These are phyloP conservation scores for Tachina grossa DNA, from an alignment of 2,888 invertebrate genomes.

Conservation along the genomic window DNA sequence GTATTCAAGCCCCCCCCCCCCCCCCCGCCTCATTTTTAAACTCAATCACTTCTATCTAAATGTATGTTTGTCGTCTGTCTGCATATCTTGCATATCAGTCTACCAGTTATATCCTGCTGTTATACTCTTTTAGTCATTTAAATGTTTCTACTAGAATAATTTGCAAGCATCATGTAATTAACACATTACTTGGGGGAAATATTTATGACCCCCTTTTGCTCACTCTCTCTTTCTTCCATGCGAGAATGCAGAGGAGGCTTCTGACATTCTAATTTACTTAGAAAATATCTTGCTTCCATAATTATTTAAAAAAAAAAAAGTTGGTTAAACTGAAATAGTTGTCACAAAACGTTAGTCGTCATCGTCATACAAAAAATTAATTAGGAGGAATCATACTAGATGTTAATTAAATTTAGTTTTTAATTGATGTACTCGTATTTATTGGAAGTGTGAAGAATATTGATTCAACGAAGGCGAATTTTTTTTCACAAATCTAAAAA, in stretches of 20 bases:
- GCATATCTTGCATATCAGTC: constrained; percentile 44
- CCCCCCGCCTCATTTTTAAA: constrained; percentile 28
- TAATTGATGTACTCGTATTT: no score
- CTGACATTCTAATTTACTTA: constrained; percentile 45
- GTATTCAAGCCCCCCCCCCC: neutral
- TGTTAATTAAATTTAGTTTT: no score
- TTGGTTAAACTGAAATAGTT: constrained; percentile 27
- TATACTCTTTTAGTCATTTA: constrained; percentile 30
- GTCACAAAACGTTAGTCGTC: neutral
- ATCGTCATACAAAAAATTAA: neutral
- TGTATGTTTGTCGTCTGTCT: constrained; percentile 39
- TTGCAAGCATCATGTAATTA: constrained; percentile 69
- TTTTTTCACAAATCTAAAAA: no score
- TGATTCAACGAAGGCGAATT: no score
- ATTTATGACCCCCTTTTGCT: constrained; percentile 35
- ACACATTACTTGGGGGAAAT: constrained; percentile 63
- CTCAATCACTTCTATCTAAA: constrained; percentile 35
- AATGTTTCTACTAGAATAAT: constrained; percentile 56
- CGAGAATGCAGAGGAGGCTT: neutral
- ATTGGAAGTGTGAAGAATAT: no score
- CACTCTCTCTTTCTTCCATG: neutral
- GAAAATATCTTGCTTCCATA: constrained; percentile 49
- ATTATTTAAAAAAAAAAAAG: constrained; percentile 16
- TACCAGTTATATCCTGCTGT: constrained; percentile 41
- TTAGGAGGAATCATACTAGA: neutral